Evolutionary conservation across 2,797 vertebrate species (phyloP).

Genomic region (Acipenser transmontanus): DNA sequence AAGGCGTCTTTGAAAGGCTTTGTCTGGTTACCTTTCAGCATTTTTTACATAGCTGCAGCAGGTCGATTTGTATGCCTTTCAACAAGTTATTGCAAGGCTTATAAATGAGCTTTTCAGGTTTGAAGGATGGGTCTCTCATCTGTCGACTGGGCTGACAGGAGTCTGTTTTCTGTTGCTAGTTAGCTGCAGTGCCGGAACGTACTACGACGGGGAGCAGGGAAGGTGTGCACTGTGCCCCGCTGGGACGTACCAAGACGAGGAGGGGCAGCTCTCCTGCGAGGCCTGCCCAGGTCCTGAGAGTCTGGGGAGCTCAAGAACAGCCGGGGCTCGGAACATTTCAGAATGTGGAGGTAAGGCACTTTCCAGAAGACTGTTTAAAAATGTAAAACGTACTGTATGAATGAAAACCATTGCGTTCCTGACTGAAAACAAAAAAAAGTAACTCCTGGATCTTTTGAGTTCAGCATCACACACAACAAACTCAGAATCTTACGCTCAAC

Average conservation of each 20-base stretch:
- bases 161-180: constrained; percentile 48
- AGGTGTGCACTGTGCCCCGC: constrained; percentile 70
- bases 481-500: too few species aligned
- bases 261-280: constrained; percentile 76
- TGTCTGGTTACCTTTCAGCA: constrained; percentile 30
- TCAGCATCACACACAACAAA: too few species aligned
- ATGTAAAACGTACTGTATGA: too few species aligned
- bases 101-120: not conserved
- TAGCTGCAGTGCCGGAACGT: constrained; percentile 67
- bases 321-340: constrained; percentile 66
- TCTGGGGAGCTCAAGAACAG: constrained; percentile 51
- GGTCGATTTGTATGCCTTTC: constrained; percentile 28
- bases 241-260: constrained; percentile 76
- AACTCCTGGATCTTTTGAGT: too few species aligned
- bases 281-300: constrained; percentile 65
- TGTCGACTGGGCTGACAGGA: constrained; percentile 11
- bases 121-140: constrained; percentile 2
- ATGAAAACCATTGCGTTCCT: too few species aligned
- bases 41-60: constrained; percentile 33
- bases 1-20: constrained; percentile 33
- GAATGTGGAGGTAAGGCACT: constrained; percentile 71
- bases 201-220: constrained; percentile 64
- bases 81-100: constrained; percentile 21
- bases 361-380: not conserved
- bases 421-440: too few species aligned